Percentiles rank a stretch among this genome's conserved stretches.
Conservation (phyloP, 2,797 vertebrate genomes). For the Phoeniculus purpureus region DNA sequence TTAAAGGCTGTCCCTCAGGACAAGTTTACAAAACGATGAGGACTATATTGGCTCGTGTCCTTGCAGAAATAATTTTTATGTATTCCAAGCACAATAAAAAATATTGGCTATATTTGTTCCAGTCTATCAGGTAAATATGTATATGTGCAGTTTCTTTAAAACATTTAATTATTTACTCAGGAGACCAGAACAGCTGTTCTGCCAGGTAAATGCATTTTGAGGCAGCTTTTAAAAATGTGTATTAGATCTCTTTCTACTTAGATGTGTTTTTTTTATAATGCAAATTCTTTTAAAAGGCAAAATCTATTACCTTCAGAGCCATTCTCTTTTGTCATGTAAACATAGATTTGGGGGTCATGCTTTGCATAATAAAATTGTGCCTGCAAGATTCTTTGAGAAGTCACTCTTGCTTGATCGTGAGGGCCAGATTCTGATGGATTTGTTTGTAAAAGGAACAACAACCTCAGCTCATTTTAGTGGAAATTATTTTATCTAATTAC, state of each 20-base stretch:
- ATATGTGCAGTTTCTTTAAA: slow-evolving; percentile 58
- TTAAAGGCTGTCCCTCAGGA: background rate
- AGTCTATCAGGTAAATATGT: slow-evolving; percentile 71
- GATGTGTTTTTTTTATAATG: slow-evolving; percentile 55
- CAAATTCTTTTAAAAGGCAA: slow-evolving; percentile 54
- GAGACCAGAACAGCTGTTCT: slow-evolving; percentile 69
- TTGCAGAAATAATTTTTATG: background rate
- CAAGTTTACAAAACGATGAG: background rate
- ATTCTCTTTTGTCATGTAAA: slow-evolving; percentile 38
- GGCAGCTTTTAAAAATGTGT: slow-evolving; percentile 36
- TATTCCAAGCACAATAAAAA: background rate
- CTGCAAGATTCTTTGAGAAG: background rate
- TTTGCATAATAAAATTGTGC: slow-evolving; percentile 25
- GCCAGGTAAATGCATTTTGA: slow-evolving; percentile 64
- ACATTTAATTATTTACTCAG: slow-evolving; percentile 75
- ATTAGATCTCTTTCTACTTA: slow-evolving; percentile 62
- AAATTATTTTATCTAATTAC: background rate
- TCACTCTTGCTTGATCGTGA: background rate
- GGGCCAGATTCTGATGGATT: rapidly evolving
- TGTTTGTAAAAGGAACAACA: background rate
- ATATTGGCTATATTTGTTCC: slow-evolving; percentile 64
- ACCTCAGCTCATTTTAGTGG: background rate
- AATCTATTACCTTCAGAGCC: slow-evolving; percentile 46
- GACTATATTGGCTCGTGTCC: background rate
- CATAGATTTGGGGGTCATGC: slow-evolving; percentile 10